Base-by-base conservation (phyloP, 2,888 invertebrate genomes). In the Polydrusus cervinus region DNA sequence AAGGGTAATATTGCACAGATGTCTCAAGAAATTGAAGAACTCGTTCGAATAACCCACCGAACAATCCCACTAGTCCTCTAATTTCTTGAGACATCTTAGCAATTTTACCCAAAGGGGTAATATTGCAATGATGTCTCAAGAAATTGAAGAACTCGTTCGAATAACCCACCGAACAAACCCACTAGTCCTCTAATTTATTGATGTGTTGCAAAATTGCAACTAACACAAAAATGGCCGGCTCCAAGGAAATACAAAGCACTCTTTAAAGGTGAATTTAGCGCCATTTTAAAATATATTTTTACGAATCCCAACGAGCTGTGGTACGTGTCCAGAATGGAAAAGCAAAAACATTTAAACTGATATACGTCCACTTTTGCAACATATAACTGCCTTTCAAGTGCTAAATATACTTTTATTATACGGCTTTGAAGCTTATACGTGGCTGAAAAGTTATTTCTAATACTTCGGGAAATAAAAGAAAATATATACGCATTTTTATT, bases 281-380 rank as follows among this genome's bases (percentile, higher is more conserved):
- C 81, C 80, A 80, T 81, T 83, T 81, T 81, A 82, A 81, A 83
- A 81, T 83, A 81, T 82, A 83, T 82, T 81, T 80, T 81, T 79
- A 79, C 77, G 81, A 81, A 83, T 82, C 81, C 80, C 78, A 78
- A 80, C 81, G 81, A 79, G 79, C 75, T 74, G 71, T 51, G 55
- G 68, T 76, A 79, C 81, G 81, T 81, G 82, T 61, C 66, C 60
- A 51, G 82, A 81, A 82, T 82, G 53, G 68, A 40, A 53, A 47
- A 60, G 20, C 30, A 40, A 62, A 76, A 78, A 20, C 64, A 72
- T 76, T 71, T 74, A 76, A 78, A 69, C 66, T 78, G 62, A 77
- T 77, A 77, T 75, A 76, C 71, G 75, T 74, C 65, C 69, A 74
- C 68, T 74, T 74, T 74, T 53, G 74, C 64, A 49, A 74, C 64